Base-by-base conservation (phyloP, 2,113 vertebrate genomes). In the Cyanoliseus patagonus region DNA sequence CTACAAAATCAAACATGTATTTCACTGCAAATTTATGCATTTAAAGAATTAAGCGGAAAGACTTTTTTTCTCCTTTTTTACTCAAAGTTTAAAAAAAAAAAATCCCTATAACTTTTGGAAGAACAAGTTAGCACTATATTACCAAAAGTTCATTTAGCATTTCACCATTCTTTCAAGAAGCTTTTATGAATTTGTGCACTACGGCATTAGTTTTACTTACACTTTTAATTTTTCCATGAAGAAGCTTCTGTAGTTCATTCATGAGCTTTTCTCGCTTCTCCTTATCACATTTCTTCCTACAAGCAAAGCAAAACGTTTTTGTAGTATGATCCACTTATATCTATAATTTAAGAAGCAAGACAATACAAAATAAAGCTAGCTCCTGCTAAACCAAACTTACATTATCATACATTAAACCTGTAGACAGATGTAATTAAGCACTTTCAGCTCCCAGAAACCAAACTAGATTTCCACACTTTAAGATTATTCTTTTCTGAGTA, bases 201-300 rank as follows among this genome's bases (percentile, higher is more conserved):
- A 59, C 10, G 6, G 10, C 19, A 55, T 55, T 55, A 9, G 6
- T 6, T 75, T 63, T 91, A 97, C 97, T 97, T 96, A 99, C 99
- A 44, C 98, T 98, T 98, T 99, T 99, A 80, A 99, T 97, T 94
- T 99, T 99, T 37, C 99, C 99, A 2, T 76, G 98, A 88, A 99
- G 97, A 85, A 99, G 97, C 64, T 98, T 98, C 47, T 99, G 98
- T 42, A 99, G 98, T 18, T 99, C 98, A 84, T 93, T 97, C 98
- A 99, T 98, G 46, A 99, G 96, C 83, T 99, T 99, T 73, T 93
- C 84, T 97, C 98, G 98, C 73, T 98, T 97, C 46, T 98, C 97
- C 10, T 97, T 98, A 81, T 98, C 97, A 17, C 99, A 99, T 27
- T 99, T 98, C 95, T 99, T 99, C 95, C 99, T 99, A 96, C 46